Conservation (phyloP, 2,797 vertebrate genomes). For the Helarctos malayanus region DNA sequence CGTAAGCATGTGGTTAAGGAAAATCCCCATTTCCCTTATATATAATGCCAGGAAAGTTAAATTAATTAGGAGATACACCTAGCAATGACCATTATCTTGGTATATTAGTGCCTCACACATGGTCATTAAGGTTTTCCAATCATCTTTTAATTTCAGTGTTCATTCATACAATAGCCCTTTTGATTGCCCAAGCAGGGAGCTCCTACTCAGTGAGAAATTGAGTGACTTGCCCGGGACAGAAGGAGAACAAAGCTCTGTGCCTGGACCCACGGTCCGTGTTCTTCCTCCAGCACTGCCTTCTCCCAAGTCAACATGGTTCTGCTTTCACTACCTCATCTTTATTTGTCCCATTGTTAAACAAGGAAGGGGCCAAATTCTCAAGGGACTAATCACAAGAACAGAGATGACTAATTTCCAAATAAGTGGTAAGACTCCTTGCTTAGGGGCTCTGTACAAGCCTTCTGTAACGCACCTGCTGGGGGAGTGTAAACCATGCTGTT, state of each 20-base stretch:
- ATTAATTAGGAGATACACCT: neutral
- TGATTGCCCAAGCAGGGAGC: neutral
- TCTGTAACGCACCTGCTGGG: neutral
- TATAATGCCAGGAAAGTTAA: neutral
- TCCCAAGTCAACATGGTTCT: fast-evolving
- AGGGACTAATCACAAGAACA: neutral
- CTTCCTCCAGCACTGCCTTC: too few species aligned
- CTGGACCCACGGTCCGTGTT: neutral
- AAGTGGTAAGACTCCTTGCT: neutral
- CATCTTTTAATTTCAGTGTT: neutral
- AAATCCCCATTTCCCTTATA: neutral
- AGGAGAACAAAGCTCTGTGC: neutral
- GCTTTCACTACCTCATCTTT: neutral
- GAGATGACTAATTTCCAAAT: neutral
- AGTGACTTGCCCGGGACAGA: neutral
- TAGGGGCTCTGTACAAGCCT: too few species aligned
- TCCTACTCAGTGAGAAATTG: neutral
- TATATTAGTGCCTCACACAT: neutral
- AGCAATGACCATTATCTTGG: neutral
- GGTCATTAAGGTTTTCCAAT: neutral
- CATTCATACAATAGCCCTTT: neutral
- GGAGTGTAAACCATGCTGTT: neutral
- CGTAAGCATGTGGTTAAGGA: neutral
- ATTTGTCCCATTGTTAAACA: neutral
- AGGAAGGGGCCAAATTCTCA: neutral